A percentile compares a stretch with the other conserved stretches of the same genome.
phyloP scores from a whole-genome alignment of 1,140 invertebrate genomes.

The Lepidostoma basale region DNA sequence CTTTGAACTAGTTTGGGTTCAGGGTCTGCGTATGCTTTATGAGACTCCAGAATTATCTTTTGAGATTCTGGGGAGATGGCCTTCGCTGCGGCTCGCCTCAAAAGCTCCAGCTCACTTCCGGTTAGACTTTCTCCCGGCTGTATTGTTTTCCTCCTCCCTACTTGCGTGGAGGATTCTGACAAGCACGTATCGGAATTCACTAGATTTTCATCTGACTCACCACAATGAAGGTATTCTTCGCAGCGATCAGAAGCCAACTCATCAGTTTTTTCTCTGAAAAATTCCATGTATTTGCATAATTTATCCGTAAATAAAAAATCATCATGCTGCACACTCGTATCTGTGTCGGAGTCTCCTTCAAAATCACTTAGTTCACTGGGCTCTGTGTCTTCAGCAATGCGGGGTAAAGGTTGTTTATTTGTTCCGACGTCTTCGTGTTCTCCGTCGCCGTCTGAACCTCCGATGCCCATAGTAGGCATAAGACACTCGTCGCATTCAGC shows the following conservation, averaged over 20 bases:
- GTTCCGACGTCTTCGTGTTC: slow-evolving; percentile 63
- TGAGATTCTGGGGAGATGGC: slow-evolving; percentile 61
- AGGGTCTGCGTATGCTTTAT: slow-evolving; percentile 59
- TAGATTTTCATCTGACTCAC: slow-evolving; percentile 50
- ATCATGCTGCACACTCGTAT: slow-evolving; percentile 67
- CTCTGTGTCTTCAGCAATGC: slow-evolving; percentile 61
- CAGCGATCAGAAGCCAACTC: slow-evolving; percentile 64
- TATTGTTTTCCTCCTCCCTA: slow-evolving; percentile 61
- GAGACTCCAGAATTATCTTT: slow-evolving; percentile 60
- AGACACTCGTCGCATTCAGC: slow-evolving; percentile 85
- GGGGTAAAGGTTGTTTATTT: slow-evolving; percentile 56
- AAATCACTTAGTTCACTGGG: slow-evolving; percentile 63
- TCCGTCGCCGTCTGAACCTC: slow-evolving; percentile 67
- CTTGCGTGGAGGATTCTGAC: slow-evolving; percentile 49
- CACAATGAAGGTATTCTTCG: slow-evolving; percentile 62
- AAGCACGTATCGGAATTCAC: slow-evolving; percentile 33
- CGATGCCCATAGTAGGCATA: slow-evolving; percentile 64
- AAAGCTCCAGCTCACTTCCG: slow-evolving; percentile 61
- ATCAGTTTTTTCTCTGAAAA: slow-evolving; percentile 74
- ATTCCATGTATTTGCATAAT: slow-evolving; percentile 71
- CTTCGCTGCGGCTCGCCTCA: slow-evolving; percentile 62
- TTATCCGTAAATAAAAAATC: slow-evolving; percentile 70
- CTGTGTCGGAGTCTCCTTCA: slow-evolving; percentile 69
- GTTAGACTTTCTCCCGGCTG: slow-evolving; percentile 63
- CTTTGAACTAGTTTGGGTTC: slow-evolving; percentile 60